Base-by-base conservation (phyloP, 2,113 vertebrate species). In the Siphamia tubifer region DNA sequence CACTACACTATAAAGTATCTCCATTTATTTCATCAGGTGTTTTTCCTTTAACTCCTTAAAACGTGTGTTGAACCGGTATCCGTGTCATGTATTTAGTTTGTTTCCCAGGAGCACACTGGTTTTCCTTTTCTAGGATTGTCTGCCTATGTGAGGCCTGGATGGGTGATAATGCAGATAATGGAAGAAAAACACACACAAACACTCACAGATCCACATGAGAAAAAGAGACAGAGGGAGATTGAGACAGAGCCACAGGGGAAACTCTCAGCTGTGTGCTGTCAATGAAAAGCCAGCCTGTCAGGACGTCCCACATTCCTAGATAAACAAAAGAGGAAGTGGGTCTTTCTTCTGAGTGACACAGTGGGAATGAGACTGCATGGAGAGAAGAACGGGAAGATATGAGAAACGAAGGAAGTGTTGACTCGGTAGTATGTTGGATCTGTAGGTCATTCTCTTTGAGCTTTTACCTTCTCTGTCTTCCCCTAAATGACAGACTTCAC, bases 301-400 rank as follows among this genome's bases (percentile, higher is more conserved):
- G 82, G 86, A 86, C 52, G 75, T 79, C 82, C 87, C 76, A 74
- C 89, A 90, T 90, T 92, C 85, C 84, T 74, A 54, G 47, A 77
- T 54, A 76, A 84, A 86, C 87, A 88, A 89, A 83, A 72, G 78
- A 62, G 74, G 82, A 83, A 89, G 85, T 81, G 65, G 68, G 76
- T 82, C 82, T 58, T 15, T 68, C 21, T 77, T 27, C 25, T 63
- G 23, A 54, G 75, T 71, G 74, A 56, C 68, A 54, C 67, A 39
- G 64, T 67, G 43, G 69, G 61, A 66, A 38, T 21, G 38, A n/a
- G 25, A 13, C 54, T 6, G 36, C 25, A 5, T 19, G 15, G 75
- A 36, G 55, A 67, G 56, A 45, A 25, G 49, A 65, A 56, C 43
- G 28, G 58, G 40, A 3, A 31, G 61, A 61, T 31, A 55, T 34